Evolutionary conservation across 1,140 invertebrate genomes (phyloP).

Genomic region (Drosophila funebris): DNA sequence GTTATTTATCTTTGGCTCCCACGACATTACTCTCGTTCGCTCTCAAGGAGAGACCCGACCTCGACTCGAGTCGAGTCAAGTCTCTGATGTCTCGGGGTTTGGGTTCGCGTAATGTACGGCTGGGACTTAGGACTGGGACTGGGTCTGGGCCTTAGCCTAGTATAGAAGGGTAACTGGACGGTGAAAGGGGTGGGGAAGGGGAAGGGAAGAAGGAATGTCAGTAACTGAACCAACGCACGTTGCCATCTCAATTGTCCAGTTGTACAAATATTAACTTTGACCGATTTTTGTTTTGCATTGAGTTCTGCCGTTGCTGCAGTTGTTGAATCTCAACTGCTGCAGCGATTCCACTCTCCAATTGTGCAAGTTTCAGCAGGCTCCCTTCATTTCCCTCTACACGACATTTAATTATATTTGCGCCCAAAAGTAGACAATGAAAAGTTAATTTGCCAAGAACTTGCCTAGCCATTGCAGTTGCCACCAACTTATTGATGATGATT

Average conservation of each 20-base stretch:
- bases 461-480: conserved; percentile 4
- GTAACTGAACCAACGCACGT: conserved; percentile 5
- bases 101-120: conserved; percentile 62
- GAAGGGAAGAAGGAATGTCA: neutral
- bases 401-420: conserved; percentile 45
- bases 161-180: too few species aligned
- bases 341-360: conserved; percentile 48
- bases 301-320: neutral
- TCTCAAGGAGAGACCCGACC: conserved; percentile 25
- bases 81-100: conserved; percentile 29
- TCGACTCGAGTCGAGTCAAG: conserved; percentile 20
- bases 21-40: conserved; percentile 78
- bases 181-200: neutral
- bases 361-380: conserved; percentile 36
- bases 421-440: conserved; percentile 54
- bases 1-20: conserved; percentile 80
- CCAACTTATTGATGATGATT: conserved; percentile 46
- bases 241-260: conserved; percentile 69
- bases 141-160: neutral
- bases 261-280: conserved; percentile 76
- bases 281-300: conserved; percentile 44
- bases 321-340: conserved; percentile 49
- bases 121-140: conserved; percentile 33
- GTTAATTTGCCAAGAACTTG: conserved; percentile 47
- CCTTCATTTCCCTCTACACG: neutral